A percentile compares a stretch with the other conserved stretches of the same genome.
phyloP scores from a whole-genome alignment of 2,113 vertebrate genomes.

The Nanorana parkeri region DNA sequence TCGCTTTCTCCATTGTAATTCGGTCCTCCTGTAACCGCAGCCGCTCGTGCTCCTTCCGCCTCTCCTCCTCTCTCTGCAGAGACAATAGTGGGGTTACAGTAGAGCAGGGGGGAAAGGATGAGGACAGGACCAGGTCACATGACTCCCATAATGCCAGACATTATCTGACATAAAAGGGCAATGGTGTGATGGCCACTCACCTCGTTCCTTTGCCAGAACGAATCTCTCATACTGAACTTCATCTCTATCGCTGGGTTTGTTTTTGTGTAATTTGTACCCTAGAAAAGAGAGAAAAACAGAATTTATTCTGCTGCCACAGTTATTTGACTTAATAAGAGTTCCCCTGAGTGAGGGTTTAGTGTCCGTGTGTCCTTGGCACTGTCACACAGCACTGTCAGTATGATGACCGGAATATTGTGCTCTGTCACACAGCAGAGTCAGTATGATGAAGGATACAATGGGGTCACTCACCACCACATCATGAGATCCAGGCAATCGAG shows the following conservation, averaged over 20 bases:
- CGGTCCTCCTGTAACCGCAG: conserved; percentile 74
- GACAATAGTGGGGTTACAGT: neutral
- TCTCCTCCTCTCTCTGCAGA: conserved; percentile 40
- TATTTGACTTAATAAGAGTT: too few species aligned
- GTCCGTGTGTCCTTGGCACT: too few species aligned
- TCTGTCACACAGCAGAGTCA: too few species aligned
- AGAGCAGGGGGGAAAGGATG: too few species aligned
- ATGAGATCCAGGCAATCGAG: conserved; percentile 68
- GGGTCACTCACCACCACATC: conserved; percentile 73
- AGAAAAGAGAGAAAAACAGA: neutral
- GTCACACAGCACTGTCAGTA: too few species aligned
- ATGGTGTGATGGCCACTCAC: conserved; percentile 63
- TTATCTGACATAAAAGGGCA: too few species aligned
- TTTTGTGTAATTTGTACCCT: conserved; percentile 89
- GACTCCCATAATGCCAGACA: too few species aligned
- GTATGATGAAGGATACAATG: too few species aligned
- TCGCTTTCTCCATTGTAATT: conserved; percentile 75
- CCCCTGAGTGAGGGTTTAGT: too few species aligned
- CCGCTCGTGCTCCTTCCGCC: conserved; percentile 78
- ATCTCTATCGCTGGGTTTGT: conserved; percentile 86
- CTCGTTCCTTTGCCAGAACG: conserved; percentile 87
- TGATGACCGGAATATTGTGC: too few species aligned
- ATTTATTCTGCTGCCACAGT: too few species aligned
- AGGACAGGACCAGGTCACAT: too few species aligned
- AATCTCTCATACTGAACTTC: conserved; percentile 79